phyloP scores from a whole-genome alignment of 1,140 invertebrate genomes.

The Drosophila paulistorum region DNA sequence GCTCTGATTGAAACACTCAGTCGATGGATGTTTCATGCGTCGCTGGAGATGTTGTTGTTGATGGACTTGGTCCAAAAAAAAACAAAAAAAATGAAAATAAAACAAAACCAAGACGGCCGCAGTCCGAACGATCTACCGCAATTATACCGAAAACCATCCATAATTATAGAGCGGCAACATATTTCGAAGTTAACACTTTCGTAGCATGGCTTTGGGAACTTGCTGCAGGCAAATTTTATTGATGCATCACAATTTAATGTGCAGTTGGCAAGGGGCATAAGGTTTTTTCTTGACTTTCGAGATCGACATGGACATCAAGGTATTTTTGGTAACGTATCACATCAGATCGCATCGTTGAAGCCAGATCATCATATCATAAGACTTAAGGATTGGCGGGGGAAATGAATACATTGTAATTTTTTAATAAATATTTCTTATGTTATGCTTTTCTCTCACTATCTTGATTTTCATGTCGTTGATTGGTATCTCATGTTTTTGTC shows the following conservation, averaged over 20 bases:
- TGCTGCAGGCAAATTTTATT: constrained; percentile 81
- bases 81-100: not conserved
- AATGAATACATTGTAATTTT: constrained; percentile 68
- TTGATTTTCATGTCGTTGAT: constrained; percentile 73
- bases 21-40: constrained; percentile 18
- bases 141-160: constrained; percentile 79
- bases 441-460: constrained; percentile 5
- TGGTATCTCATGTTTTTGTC: constrained; percentile 69
- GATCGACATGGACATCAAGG: constrained; percentile 26
- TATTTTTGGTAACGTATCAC: constrained; percentile 36
- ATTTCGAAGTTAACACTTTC: constrained; percentile 83
- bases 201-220: constrained; percentile 80
- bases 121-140: constrained; percentile 44
- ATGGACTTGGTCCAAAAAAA: constrained; percentile 12
- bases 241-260: constrained; percentile 82
- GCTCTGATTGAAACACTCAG: constrained; percentile 76
- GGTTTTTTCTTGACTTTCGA: constrained; percentile 17
- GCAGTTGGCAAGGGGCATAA: constrained; percentile 55
- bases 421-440: constrained; percentile 69
- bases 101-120: not conserved
- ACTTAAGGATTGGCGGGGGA: not conserved
- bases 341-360: constrained; percentile 34
- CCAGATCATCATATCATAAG: constrained; percentile 63
- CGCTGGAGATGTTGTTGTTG: constrained; percentile 20
- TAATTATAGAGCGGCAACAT: constrained; percentile 82